Evolutionary conservation across 2,888 invertebrate genomes (phyloP).

Genomic region (Odontomyia ornata): DNA sequence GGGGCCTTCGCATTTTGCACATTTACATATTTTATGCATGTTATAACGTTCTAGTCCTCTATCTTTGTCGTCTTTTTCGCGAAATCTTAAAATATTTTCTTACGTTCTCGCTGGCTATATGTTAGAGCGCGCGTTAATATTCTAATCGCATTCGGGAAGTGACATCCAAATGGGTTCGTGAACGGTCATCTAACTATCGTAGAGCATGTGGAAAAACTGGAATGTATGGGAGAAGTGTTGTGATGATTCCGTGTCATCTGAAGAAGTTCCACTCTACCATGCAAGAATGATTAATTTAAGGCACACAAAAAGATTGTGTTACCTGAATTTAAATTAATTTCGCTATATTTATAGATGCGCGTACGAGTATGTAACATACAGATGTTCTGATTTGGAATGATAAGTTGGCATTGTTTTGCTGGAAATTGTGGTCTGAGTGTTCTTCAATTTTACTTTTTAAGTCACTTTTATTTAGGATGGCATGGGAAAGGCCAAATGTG

Average conservation of each 20-base stretch:
- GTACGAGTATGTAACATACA: no score
- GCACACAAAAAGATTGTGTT: not conserved
- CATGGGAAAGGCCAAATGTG: no score
- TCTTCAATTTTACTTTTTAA: no score
- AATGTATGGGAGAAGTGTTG: not conserved
- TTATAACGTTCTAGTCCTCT: conserved; percentile 1
- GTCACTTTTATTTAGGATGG: no score
- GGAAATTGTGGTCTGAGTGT: no score
- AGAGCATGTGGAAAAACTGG: not conserved
- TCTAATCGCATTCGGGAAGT: conserved; percentile 27
- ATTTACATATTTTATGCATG: conserved; percentile 16
- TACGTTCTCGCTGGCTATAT: no score
- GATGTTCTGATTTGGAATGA: no score
- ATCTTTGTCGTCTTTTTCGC: conserved; percentile 10
- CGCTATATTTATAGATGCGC: no score
- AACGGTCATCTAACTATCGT: conserved; percentile 20
- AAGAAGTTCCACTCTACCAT: not conserved
- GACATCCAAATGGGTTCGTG: conserved; percentile 13
- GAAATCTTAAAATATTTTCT: conserved; percentile 16
- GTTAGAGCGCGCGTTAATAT: conserved; percentile 28
- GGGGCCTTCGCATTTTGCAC: conserved; percentile 8
- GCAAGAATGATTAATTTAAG: not conserved
- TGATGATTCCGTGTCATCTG: not conserved
- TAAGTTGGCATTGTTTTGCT: no score
- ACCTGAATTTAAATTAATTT: not conserved